Evolutionary conservation across 2,113 vertebrate genomes (phyloP), one percentile per base, ranked within the genome.

Genomic region (Tautogolabrus adspersus): DNA sequence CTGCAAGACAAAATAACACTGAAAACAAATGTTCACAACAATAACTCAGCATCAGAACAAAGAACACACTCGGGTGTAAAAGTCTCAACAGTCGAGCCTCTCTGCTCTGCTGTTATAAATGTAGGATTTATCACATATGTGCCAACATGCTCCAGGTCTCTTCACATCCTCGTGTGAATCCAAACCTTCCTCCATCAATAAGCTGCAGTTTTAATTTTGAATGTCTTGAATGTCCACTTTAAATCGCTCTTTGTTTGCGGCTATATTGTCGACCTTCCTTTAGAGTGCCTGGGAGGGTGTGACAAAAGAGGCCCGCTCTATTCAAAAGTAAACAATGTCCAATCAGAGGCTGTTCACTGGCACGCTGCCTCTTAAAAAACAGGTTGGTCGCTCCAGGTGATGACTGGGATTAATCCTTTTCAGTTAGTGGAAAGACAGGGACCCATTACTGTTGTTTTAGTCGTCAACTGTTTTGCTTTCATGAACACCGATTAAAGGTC

Each of bases 111-210:
- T n/a, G 38, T 75, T 21, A 8, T 8, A 52, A 34, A 64, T 59
- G 30, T 5, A 23, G 6, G 30, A 55, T 65, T 63, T 34, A 64
- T 60, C 63, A 66, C 0, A 9, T 52, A 77, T 75, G 85, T 38
- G 47, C 19, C 8, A 65, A 75, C 59, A 73, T 66, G 67, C 62
- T 34, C 16, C 23, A 72, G 54, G 23, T 11, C 37, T 75, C 67
- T 62, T 72, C 15, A 56, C 72, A 75, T 37, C 8, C n/a, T 16
- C 16, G 10, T 42, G 40, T 52, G 15, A 77, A 71, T 67, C 61
- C 2, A 30, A 57, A 66, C 64, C 52, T 77, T 21, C 38, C 16
- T 57, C 10, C 9, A 10, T 30, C 34, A 19, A 13, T 59, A 72
- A 60, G 61, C 68, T 52, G 54, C 21, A 16, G 9, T 52, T 34